phyloP scores from a whole-genome alignment of 2,888 invertebrate species.

The Stratiomys singularior region DNA sequence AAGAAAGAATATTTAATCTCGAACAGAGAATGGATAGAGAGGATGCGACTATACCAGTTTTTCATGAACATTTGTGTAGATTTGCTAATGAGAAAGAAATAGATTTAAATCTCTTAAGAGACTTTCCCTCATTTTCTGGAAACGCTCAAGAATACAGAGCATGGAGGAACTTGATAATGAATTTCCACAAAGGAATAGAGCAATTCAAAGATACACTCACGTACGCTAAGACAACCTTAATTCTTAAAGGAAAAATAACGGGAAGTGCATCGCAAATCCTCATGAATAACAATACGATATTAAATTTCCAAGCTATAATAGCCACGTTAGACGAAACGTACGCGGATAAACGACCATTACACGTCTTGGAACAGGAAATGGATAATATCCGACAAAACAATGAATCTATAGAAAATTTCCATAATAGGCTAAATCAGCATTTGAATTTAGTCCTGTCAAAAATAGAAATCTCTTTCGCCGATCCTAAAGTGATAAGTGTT shows the following conservation, averaged over 20 bases:
- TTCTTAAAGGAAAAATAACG: background rate
- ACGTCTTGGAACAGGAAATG: constrained; percentile 1
- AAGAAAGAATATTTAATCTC: no score
- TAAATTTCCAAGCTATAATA: no score
- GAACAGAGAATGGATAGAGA: no score
- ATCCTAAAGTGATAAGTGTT: background rate
- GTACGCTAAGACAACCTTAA: background rate
- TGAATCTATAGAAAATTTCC: background rate
- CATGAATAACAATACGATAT: background rate
- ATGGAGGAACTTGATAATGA: background rate
- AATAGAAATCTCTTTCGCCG: background rate
- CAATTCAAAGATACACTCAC: background rate
- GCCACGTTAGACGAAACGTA: background rate
- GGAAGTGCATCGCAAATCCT: background rate
- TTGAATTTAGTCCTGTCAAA: background rate
- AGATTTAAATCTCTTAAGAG: background rate
- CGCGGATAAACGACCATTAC: constrained; percentile 12
- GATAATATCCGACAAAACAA: background rate
- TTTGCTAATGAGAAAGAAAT: background rate
- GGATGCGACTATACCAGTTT: background rate
- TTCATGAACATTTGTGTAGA: background rate
- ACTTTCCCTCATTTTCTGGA: background rate
- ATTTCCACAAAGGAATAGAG: background rate
- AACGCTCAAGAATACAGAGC: background rate
- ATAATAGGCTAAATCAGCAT: background rate